phyloP scores from a whole-genome alignment of 1,140 invertebrate species.

The Metopolophium dirhodum region DNA sequence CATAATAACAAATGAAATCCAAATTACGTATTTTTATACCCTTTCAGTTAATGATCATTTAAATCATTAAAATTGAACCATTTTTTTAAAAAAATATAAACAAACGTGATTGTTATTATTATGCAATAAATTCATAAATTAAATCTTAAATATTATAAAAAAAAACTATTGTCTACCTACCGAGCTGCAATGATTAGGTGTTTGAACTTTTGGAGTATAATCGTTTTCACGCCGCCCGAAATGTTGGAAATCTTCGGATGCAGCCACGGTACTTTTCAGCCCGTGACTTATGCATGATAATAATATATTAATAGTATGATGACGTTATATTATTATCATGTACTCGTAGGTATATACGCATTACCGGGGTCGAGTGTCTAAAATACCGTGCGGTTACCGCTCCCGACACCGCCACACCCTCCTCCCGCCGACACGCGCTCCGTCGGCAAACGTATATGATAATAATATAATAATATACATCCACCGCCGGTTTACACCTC shows the following conservation, averaged over 20 bases:
- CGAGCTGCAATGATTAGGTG: background rate
- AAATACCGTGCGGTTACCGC: background rate
- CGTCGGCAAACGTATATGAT: background rate
- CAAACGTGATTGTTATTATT: background rate
- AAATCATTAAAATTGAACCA: background rate
- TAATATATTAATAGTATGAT: background rate
- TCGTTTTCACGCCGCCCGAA: background rate
- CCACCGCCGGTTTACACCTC: conserved; percentile 19
- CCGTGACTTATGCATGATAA: background rate
- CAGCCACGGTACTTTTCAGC: background rate
- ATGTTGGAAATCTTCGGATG: background rate
- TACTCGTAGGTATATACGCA: background rate
- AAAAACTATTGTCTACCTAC: background rate
- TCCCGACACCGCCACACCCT: background rate
- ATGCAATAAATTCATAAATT: background rate
- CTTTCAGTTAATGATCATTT: background rate
- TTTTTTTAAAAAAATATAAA: background rate
- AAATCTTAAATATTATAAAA: background rate
- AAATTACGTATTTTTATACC: background rate
- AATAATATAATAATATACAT: conserved; percentile 17
- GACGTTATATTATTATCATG: background rate
- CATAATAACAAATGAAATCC: no score
- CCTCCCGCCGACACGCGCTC: background rate
- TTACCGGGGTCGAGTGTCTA: background rate
- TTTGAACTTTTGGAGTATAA: background rate